Evolutionary conservation across 1,140 invertebrate species (phyloP).

Genomic region (Bombus terrestris): DNA sequence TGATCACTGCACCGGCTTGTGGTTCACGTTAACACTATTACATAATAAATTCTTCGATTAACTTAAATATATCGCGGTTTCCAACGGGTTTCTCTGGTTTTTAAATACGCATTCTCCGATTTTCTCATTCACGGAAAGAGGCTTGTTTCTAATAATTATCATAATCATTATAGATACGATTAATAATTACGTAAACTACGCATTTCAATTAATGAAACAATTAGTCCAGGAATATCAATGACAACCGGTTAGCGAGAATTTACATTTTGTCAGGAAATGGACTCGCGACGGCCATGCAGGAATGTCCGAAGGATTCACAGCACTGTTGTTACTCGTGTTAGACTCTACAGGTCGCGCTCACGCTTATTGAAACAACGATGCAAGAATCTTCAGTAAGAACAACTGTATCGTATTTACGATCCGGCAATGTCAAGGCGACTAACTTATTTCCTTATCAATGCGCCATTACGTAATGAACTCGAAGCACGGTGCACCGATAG

Average conservation of each 20-base stretch:
- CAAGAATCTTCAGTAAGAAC: constrained; percentile 41
- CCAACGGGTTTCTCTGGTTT: background rate
- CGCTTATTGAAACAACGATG: background rate
- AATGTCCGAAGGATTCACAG: too few relatives aligned
- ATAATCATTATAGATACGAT: background rate
- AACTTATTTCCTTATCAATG: constrained; percentile 68
- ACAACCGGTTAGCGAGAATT: background rate
- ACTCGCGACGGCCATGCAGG: background rate
- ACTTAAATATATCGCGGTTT: background rate
- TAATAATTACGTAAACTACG: background rate
- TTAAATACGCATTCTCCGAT: background rate
- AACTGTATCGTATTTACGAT: constrained; percentile 35
- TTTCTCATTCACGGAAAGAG: background rate
- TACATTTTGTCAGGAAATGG: background rate
- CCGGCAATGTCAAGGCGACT: constrained; percentile 67
- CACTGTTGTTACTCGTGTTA: background rate
- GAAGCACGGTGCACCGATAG: constrained; percentile 62
- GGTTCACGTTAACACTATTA: constrained; percentile 21
- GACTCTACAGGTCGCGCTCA: background rate
- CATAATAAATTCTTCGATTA: background rate
- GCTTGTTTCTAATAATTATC: background rate
- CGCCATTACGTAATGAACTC: constrained; percentile 49
- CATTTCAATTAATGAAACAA: background rate
- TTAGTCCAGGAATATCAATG: background rate
- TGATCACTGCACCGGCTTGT: background rate